Percentiles rank a stretch among this genome's conserved stretches.
Evolutionary conservation across 1,140 invertebrate species (phyloP).

Genomic region (Steinernema feltiae): DNA sequence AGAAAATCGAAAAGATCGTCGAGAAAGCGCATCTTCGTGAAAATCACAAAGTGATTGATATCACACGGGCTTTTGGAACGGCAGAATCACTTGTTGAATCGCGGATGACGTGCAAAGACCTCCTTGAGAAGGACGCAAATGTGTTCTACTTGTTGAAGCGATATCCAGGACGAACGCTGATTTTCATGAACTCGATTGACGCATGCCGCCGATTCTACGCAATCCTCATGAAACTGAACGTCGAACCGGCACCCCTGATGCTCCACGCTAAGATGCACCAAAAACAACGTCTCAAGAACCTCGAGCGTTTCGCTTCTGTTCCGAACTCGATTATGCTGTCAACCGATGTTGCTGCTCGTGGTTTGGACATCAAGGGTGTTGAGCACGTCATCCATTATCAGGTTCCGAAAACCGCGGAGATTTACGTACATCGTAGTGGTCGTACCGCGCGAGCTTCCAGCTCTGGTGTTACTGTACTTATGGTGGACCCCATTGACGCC

Average conservation of each 20-base stretch:
- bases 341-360: slow-evolving; percentile 92
- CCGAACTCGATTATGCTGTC: slow-evolving; percentile 75
- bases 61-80: slow-evolving; percentile 70
- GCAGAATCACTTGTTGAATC: slow-evolving; percentile 76
- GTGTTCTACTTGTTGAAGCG: slow-evolving; percentile 82
- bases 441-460: slow-evolving; percentile 81
- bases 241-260: slow-evolving; percentile 66
- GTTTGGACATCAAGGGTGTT: slow-evolving; percentile 86
- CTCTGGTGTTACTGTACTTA: slow-evolving; percentile 80
- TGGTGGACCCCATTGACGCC: slow-evolving; percentile 81
- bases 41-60: slow-evolving; percentile 84
- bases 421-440: slow-evolving; percentile 91
- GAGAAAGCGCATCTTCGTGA: slow-evolving; percentile 48
- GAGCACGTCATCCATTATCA: slow-evolving; percentile 96
- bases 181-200: slow-evolving; percentile 96
- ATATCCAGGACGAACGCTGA: slow-evolving; percentile 78
- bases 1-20: slow-evolving; percentile 53
- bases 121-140: slow-evolving; percentile 82
- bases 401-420: slow-evolving; percentile 85
- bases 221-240: slow-evolving; percentile 74
- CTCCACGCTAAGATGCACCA: slow-evolving; percentile 93
- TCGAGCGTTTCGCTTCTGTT: slow-evolving; percentile 76
- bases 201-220: slow-evolving; percentile 77
- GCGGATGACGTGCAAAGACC: slow-evolving; percentile 65
- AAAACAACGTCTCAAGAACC: slow-evolving; percentile 82